Conservation (phyloP, 2,888 invertebrate species). For the Leptopilina myrica region DNA sequence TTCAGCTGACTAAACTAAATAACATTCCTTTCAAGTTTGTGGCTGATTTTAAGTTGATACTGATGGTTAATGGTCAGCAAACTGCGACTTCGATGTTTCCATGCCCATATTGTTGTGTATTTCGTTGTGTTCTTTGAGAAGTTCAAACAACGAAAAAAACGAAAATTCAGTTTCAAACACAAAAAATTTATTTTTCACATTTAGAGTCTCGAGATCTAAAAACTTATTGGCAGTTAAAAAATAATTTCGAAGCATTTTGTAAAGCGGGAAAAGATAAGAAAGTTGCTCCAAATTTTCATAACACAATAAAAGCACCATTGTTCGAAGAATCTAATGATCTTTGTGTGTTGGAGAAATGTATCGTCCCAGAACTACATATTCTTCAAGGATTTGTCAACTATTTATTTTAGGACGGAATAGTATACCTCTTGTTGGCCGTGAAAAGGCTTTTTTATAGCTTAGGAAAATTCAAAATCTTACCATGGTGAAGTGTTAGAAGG, state of each 20-base stretch:
- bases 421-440: constrained; percentile 43
- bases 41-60: too few relatives aligned
- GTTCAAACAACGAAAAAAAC: constrained; percentile 24
- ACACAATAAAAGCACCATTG: constrained; percentile 39
- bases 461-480: constrained; percentile 4
- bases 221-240: background rate
- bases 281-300: constrained; percentile 12
- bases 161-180: background rate
- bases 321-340: background rate
- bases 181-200: background rate
- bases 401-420: constrained; percentile 31
- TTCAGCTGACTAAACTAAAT: too few relatives aligned
- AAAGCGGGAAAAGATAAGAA: background rate
- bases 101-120: background rate
- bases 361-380: constrained; percentile 7
- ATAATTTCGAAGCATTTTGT: constrained; percentile 31
- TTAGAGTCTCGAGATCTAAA: background rate
- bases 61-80: too few relatives aligned
- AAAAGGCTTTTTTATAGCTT: constrained; percentile 45
- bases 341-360: constrained; percentile 41
- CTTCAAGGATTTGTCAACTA: constrained; percentile 31
- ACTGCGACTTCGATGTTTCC: too few relatives aligned
- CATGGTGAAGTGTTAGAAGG: constrained; percentile 28
- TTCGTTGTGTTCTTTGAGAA: constrained; percentile 17
- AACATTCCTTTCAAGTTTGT: too few relatives aligned